Evolutionary conservation across 2,888 invertebrate species (phyloP), one percentile per base, ranked within the genome.

Genomic region (Barypeithes pellucidus): DNA sequence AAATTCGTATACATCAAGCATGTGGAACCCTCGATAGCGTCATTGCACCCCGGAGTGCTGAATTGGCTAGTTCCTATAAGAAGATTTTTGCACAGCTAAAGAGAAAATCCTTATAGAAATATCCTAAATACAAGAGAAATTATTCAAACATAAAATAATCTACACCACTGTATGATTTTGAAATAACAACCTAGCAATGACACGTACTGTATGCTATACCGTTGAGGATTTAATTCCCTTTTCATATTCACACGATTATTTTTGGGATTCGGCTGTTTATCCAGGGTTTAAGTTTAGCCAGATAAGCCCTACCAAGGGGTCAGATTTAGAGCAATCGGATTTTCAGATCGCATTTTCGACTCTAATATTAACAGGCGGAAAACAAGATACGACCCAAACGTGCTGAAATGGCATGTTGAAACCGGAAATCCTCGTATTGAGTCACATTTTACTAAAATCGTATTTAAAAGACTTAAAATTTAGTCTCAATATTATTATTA

Each of bases 201-300:
- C 61, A 61, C 61, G 43, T 61, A 61, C 41, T 39, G 24, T 43
- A 43, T 43, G 61, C 41, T 43, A 20, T 61, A 61, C 43, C 61
- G 61, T 45, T 47, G 62, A 63, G 47, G 52, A 33, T 63, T 43
- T 45, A 45, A 63, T 33, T 43, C 62, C 61, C 50, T 50, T 43
- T 50, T 60, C 68, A 68, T 68, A 68, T 68, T 68, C 68, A 68
- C 60, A 61, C 60, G 68, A 68, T 61, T 68, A 68, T 68, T 61
- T 50, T 45, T 57, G 50, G 68, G 61, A 68, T 61, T 50, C 22
- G 50, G 43, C n/a, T 45, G 45, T 68, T 68, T 68, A 68, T 61
- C 50, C 61, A 61, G 62, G 68, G 68, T 50, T 57, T 43, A 61
- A 50, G 57, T 61, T 60, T 50, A 63, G 62, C 47, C 47, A 63